phyloP scores from a whole-genome alignment of 1,140 invertebrate species.

The Bombus superbus region DNA sequence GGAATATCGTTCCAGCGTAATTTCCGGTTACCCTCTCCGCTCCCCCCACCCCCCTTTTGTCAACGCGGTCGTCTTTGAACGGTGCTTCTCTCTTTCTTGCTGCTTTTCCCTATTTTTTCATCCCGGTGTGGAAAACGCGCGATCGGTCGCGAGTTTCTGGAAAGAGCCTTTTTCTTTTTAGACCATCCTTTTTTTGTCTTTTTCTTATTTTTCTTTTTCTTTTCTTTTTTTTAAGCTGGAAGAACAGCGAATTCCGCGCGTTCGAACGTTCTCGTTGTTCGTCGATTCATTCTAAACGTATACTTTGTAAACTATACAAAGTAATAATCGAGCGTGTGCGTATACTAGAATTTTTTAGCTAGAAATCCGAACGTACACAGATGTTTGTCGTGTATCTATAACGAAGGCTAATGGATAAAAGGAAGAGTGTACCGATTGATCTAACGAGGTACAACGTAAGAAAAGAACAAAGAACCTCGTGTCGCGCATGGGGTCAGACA shows the following conservation, averaged over 20 bases:
- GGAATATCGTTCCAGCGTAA: constrained; percentile 9
- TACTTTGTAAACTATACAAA: too few relatives aligned
- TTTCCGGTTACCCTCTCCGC: not conserved
- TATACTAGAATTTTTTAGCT: not conserved
- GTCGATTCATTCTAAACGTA: not conserved
- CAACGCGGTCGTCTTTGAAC: not conserved
- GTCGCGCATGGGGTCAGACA: constrained; percentile 28
- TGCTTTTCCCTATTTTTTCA: not conserved
- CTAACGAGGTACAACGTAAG: not conserved
- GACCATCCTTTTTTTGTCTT: too few relatives aligned
- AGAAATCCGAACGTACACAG: not conserved
- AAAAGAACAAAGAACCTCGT: constrained; percentile 34
- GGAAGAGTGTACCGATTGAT: not conserved
- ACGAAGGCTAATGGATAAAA: not conserved
- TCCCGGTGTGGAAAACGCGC: accelerated
- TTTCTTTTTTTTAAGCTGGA: too few relatives aligned
- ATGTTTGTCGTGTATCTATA: not conserved
- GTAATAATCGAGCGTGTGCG: not conserved
- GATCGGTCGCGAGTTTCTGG: not conserved
- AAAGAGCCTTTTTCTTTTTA: not conserved
- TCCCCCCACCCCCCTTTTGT: not conserved
- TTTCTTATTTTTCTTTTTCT: accelerated
- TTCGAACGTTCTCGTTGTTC: not conserved
- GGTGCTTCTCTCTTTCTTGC: not conserved
- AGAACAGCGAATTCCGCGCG: not conserved